phyloP scores from a whole-genome alignment of 1,140 invertebrate genomes.

The Drosophila erecta region DNA sequence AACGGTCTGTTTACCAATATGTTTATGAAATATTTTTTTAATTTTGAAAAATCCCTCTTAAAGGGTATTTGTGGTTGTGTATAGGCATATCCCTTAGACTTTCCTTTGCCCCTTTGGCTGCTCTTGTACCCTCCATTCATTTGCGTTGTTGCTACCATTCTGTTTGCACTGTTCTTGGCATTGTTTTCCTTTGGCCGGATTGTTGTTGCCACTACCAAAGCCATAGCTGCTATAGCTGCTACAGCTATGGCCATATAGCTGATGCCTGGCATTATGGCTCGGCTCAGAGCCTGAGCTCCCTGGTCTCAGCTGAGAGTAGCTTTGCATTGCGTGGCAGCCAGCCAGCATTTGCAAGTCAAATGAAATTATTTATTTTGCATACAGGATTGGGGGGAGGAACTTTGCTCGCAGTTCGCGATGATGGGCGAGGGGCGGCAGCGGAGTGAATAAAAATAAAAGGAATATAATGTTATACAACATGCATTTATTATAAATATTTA shows the following conservation, averaged over 20 bases:
- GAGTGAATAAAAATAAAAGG: conserved; percentile 36
- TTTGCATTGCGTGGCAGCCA: conserved; percentile 45
- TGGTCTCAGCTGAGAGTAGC: conserved; percentile 39
- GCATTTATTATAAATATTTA: conserved; percentile 61
- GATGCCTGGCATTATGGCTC: conserved; percentile 50
- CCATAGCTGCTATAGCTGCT: conserved; percentile 4
- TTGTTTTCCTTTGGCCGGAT: conserved; percentile 47
- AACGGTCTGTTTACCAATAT: too few species aligned
- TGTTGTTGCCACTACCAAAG: conserved; percentile 4
- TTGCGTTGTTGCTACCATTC: conserved; percentile 52
- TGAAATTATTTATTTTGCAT: conserved; percentile 76
- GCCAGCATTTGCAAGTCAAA: conserved; percentile 76
- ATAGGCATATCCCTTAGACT: not conserved
- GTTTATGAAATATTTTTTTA: too few species aligned
- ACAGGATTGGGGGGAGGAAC: not conserved
- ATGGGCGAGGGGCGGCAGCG: too few species aligned
- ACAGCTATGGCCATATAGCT: conserved; percentile 27
- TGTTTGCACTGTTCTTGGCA: conserved; percentile 63
- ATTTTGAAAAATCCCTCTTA: not conserved
- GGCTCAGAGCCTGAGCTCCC: conserved; percentile 6
- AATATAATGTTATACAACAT: conserved; percentile 40
- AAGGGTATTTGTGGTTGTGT: not conserved
- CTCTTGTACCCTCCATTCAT: conserved; percentile 29
- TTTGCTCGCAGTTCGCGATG: too few species aligned
- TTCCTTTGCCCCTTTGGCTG: not conserved